A percentile compares a stretch with the other conserved stretches of the same genome.
phyloP scores from a whole-genome alignment of 2,888 invertebrate species.

The Habroteleia sp. region DNA sequence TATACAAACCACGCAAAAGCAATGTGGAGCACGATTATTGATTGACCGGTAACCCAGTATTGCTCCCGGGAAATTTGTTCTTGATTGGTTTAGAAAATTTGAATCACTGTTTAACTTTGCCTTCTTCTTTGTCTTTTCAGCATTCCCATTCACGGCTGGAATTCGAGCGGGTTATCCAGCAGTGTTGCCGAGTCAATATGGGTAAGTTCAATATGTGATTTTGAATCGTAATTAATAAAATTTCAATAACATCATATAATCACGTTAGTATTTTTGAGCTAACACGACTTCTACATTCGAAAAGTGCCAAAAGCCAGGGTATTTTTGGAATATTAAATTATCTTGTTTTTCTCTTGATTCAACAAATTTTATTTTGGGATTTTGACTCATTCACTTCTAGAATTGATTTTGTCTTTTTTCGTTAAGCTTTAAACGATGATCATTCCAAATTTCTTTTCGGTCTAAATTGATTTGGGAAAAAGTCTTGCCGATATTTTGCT shows the following conservation, averaged over 20 bases:
- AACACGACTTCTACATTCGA: constrained; percentile 40
- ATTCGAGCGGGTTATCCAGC: constrained; percentile 90
- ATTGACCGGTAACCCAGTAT: not conserved
- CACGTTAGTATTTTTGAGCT: constrained; percentile 53
- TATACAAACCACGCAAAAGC: constrained; percentile 9
- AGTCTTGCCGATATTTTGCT: not conserved
- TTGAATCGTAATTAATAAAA: constrained; percentile 60
- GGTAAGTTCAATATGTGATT: constrained; percentile 85
- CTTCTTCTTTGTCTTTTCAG: constrained; percentile 77
- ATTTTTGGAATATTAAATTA: constrained; percentile 27
- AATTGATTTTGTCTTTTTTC: constrained; percentile 4
- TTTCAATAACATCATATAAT: constrained; percentile 58
- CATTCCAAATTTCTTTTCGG: constrained; percentile 12
- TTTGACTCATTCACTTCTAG: constrained; percentile 1
- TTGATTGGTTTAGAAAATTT: not conserved
- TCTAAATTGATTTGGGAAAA: constrained; percentile 7
- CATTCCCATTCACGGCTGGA: constrained; percentile 88
- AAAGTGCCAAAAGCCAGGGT: constrained; percentile 45
- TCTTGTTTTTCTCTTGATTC: constrained; percentile 5
- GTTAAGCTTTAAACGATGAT: not conserved
- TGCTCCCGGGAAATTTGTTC: not conserved
- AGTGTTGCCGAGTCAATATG: constrained; percentile 90
- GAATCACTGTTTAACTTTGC: not conserved
- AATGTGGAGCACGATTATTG: constrained; percentile 28
- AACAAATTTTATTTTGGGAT: not conserved